Conservation (phyloP, 1,140 invertebrate genomes). For the Diprion similis region DNA sequence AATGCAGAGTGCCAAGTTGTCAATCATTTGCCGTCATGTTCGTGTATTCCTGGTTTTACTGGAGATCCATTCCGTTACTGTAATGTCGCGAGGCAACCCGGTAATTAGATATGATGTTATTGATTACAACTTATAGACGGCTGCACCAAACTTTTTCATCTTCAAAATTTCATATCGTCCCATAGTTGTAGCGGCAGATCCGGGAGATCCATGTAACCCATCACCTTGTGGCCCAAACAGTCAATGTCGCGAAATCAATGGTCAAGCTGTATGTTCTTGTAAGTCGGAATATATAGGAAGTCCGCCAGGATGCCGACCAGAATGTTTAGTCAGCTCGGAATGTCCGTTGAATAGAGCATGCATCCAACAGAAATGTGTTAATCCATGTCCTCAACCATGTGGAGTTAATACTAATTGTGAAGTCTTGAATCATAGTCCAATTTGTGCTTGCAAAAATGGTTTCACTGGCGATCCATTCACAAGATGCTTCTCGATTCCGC, state of each 20-base stretch:
- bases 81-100: constrained; percentile 19
- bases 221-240: constrained; percentile 71
- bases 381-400: constrained; percentile 75
- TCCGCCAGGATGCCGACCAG: constrained; percentile 72
- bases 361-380: constrained; percentile 71
- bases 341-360: constrained; percentile 70
- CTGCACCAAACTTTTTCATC: neutral
- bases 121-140: neutral
- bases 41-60: constrained; percentile 62
- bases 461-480: constrained; percentile 67
- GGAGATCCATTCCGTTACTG: constrained; percentile 60
- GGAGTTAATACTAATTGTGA: constrained; percentile 68
- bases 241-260: constrained; percentile 68
- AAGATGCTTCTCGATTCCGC: constrained; percentile 50
- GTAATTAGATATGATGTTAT: constrained; percentile 14
- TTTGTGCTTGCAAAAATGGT: constrained; percentile 68
- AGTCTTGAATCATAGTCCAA: constrained; percentile 70
- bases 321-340: constrained; percentile 73
- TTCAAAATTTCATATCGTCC: neutral
- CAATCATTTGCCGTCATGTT: constrained; percentile 64
- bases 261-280: constrained; percentile 73
- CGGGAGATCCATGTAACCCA: constrained; percentile 49
- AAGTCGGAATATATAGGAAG: constrained; percentile 70
- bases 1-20: constrained; percentile 66
- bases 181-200: constrained; percentile 35